A percentile compares a stretch with the other conserved stretches of the same genome.
Evolutionary conservation across 1,140 invertebrate species (phyloP).

Genomic region (Saccostrea echinata): DNA sequence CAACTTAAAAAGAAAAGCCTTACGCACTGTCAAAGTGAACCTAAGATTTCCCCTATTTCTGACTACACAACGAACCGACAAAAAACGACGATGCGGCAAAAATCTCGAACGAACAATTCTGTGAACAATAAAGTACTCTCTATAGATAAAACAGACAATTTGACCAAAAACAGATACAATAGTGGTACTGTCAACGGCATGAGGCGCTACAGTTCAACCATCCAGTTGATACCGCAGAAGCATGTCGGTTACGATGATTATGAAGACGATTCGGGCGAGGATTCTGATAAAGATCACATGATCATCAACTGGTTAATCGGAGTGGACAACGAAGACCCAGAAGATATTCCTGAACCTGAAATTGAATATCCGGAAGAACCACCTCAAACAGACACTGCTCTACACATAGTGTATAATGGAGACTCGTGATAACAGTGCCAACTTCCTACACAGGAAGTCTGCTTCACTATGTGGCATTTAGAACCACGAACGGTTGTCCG

Average conservation of each 20-base stretch:
- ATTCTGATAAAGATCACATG: slow-evolving; percentile 62
- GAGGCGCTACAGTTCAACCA: slow-evolving; percentile 60
- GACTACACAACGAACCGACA: slow-evolving; percentile 43
- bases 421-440: slow-evolving; percentile 51
- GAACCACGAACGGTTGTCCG: neutral
- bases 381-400: slow-evolving; percentile 64
- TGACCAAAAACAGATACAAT: slow-evolving; percentile 45
- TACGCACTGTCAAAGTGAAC: slow-evolving; percentile 57
- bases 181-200: slow-evolving; percentile 61
- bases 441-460: neutral
- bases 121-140: slow-evolving; percentile 54
- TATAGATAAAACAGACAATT: slow-evolving; percentile 52
- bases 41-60: slow-evolving; percentile 51
- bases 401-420: slow-evolving; percentile 62
- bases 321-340: slow-evolving; percentile 55
- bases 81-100: slow-evolving; percentile 49
- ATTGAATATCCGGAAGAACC: slow-evolving; percentile 63
- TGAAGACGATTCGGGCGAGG: slow-evolving; percentile 58
- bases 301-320: slow-evolving; percentile 66
- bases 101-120: slow-evolving; percentile 12
- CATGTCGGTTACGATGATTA: slow-evolving; percentile 42
- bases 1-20: slow-evolving; percentile 36
- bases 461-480: neutral
- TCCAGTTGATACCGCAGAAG: slow-evolving; percentile 51
- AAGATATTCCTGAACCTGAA: slow-evolving; percentile 59